Conservation (phyloP, 2,888 invertebrate genomes). For the Hemithea aestivaria region DNA sequence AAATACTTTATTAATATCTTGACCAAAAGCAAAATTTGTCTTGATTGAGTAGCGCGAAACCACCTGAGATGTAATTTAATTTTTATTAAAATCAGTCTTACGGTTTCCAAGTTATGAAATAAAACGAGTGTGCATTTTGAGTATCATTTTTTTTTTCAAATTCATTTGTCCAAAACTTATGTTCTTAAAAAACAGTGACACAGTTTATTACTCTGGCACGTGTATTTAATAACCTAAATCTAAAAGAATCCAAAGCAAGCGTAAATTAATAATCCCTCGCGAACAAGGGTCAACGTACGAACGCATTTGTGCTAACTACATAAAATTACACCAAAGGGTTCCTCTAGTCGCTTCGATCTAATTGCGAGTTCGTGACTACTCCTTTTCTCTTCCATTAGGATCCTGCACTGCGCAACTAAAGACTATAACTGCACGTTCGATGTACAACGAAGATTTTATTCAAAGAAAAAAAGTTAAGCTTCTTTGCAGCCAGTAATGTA, state of each 20-base stretch:
- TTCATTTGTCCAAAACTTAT: no score
- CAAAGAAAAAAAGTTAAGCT: not conserved
- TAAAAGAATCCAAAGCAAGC: not conserved
- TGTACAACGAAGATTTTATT: conserved; percentile 29
- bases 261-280: conserved; percentile 16
- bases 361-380: conserved; percentile 68
- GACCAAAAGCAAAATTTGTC: no score
- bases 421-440: conserved; percentile 7
- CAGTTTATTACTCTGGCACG: no score
- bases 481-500: conserved; percentile 28
- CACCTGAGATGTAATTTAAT: no score
- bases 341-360: conserved; percentile 59
- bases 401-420: conserved; percentile 35
- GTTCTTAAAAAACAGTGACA: no score
- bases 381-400: conserved; percentile 62
- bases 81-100: no score
- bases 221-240: no score
- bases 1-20: no score
- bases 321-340: conserved; percentile 70
- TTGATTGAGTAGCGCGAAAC: no score
- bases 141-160: no score
- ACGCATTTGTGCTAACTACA: conserved; percentile 62
- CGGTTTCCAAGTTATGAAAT: no score
- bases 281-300: conserved; percentile 43
- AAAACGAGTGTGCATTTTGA: no score